Percentiles rank a stretch among this genome's conserved stretches.
phyloP scores from a whole-genome alignment of 2,113 vertebrate species.

The Ammodytes marinus region DNA sequence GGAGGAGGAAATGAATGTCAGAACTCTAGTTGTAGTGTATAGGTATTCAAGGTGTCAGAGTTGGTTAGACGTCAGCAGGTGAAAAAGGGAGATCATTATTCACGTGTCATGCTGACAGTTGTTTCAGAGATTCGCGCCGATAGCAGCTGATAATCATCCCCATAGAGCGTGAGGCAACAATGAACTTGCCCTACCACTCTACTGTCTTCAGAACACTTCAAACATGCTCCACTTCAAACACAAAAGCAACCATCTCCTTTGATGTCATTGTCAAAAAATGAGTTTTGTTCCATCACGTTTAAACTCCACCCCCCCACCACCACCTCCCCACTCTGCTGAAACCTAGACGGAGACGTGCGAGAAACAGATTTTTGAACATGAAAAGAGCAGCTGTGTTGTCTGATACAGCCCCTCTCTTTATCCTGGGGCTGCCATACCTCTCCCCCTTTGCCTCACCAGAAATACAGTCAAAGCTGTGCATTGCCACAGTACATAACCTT shows the following conservation, averaged over 20 bases:
- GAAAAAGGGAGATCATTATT: conserved; percentile 84
- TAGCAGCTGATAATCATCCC: conserved; percentile 84
- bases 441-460: conserved; percentile 52
- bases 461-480: conserved; percentile 48
- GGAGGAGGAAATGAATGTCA: conserved; percentile 39
- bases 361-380: conserved; percentile 82
- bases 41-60: conserved; percentile 76
- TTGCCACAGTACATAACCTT: conserved; percentile 41
- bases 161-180: conserved; percentile 77
- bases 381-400: conserved; percentile 83
- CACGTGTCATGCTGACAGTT: conserved; percentile 83
- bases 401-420: conserved; percentile 64
- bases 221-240: conserved; percentile 84
- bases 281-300: conserved; percentile 82
- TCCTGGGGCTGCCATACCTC: conserved; percentile 66
- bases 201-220: conserved; percentile 85
- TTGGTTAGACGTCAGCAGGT: conserved; percentile 77
- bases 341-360: conserved; percentile 77
- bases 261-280: conserved; percentile 86
- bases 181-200: conserved; percentile 82
- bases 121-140: conserved; percentile 75
- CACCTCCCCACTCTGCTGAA: conserved; percentile 45
- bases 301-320: conserved; percentile 78
- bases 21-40: conserved; percentile 53
- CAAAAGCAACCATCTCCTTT: conserved; percentile 85